Conservation (phyloP, 2,888 invertebrate genomes). For the Limulus polyphemus region DNA sequence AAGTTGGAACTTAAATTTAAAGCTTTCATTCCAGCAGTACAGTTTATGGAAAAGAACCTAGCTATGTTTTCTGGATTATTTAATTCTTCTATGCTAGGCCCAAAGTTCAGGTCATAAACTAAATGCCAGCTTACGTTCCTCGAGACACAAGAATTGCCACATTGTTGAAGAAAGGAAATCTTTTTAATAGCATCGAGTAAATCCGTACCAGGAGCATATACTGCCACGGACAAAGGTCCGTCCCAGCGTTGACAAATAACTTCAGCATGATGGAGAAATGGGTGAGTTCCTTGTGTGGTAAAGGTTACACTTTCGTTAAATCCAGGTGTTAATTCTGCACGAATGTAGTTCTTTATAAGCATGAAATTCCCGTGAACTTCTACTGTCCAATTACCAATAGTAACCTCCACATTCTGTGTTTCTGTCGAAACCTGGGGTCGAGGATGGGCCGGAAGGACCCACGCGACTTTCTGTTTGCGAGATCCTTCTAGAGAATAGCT, state of each 20-base stretch:
- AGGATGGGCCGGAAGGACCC: neutral
- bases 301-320: slow-evolving; percentile 80
- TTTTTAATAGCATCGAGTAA: slow-evolving; percentile 61
- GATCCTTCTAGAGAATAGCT: too few species aligned
- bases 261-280: slow-evolving; percentile 76
- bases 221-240: slow-evolving; percentile 71
- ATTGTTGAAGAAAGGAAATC: slow-evolving; percentile 59
- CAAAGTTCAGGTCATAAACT: slow-evolving; percentile 70
- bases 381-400: too few species aligned
- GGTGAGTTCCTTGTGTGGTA: slow-evolving; percentile 82
- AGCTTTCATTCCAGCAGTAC: neutral
- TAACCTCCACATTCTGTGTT: too few species aligned
- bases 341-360: slow-evolving; percentile 39
- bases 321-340: slow-evolving; percentile 44
- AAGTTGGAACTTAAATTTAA: neutral
- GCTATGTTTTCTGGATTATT: slow-evolving; percentile 2
- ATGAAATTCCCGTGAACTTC: slow-evolving; percentile 16
- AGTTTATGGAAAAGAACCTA: neutral
- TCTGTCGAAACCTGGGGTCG: neutral
- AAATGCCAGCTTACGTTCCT: slow-evolving; percentile 76
- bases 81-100: slow-evolving; percentile 5
- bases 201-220: slow-evolving; percentile 76
- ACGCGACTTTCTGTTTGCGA: too few species aligned
- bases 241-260: slow-evolving; percentile 75
- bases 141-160: slow-evolving; percentile 58